Base-by-base conservation (phyloP, 2,797 vertebrate genomes). In the Anabas testudineus region DNA sequence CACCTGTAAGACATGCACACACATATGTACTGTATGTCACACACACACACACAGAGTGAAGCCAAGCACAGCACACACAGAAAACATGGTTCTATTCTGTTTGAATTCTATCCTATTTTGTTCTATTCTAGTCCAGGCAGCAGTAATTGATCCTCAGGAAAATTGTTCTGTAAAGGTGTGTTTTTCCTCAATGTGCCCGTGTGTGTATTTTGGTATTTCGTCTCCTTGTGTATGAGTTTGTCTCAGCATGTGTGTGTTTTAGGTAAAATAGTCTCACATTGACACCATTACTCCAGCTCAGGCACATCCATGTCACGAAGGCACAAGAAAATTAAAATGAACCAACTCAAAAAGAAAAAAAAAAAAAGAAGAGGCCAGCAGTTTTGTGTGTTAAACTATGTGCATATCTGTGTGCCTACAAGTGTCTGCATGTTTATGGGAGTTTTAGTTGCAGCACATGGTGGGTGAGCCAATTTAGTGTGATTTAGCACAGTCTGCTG, bases 1-100 rank as follows among this genome's bases (percentile, higher is more conserved):
- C 75, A 98, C 95, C 97, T 99, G 57, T 0, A 45, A 62, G 4
- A 67, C 47, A 68, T 14, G 73, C 30, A 67, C 0, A 3, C 16
- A 28, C 16, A 24, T 6, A 32, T 8, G 36, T 12, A 41, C 4
- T 7, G 2, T 1, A 37, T 51, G 52, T 26, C 7, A 34, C 5
- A 24, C 2, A 58, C 41, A n/a, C n/a, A n/a, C n/a, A n/a, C n/a
- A n/a, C n/a, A n/a, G n/a, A 24, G 49, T 34, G 0, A 21, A 26
- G 18, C 3, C 13, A 12, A 37, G 15, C n/a, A 7, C 1, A 0
- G 5, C n/a, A n/a, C n/a, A n/a, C n/a, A n/a, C n/a, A n/a, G n/a
- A n/a, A n/a, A n/a, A n/a, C n/a, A n/a, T n/a, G 12, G 8, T 18
- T 24, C 22, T 0, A 22, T n/a, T n/a, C 12, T 21, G 36, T 49